Percentiles rank a stretch among this genome's conserved stretches.
Conservation (phyloP, 2,113 vertebrate species). For the Cricetomys ansorgei region DNA sequence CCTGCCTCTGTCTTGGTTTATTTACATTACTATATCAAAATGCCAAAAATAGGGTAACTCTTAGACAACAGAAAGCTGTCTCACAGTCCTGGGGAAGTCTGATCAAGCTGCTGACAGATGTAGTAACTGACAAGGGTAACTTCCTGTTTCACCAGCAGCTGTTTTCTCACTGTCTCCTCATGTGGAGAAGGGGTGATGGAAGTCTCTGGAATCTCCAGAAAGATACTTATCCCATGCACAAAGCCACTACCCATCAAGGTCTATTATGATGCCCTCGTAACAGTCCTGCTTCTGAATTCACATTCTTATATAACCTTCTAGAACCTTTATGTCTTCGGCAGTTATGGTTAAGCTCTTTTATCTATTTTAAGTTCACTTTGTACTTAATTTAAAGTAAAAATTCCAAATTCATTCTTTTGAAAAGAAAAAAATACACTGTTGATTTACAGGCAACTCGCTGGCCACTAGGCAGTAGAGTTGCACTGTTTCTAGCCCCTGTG, state of each 20-base stretch:
- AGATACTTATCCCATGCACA: not conserved
- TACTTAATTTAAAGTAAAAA: not conserved
- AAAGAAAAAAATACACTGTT: not conserved
- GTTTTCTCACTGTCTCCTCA: not conserved
- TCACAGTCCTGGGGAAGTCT: not conserved
- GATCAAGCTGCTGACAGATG: not conserved
- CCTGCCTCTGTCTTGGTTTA: not conserved
- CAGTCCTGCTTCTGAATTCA: not conserved
- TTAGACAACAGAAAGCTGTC: not conserved
- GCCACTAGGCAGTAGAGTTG: too few species aligned
- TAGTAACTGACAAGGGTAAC: not conserved
- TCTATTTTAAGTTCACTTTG: not conserved
- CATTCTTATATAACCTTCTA: not conserved
- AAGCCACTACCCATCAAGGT: not conserved
- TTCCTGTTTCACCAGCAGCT: not conserved
- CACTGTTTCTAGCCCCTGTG: not conserved
- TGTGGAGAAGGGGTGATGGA: not conserved
- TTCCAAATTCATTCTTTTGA: not conserved
- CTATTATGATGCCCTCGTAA: not conserved
- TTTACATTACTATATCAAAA: not conserved
- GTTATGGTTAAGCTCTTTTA: not conserved
- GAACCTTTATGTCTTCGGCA: not conserved
- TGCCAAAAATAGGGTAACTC: not conserved
- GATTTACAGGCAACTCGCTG: not conserved
- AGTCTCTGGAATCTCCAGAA: not conserved